Percentiles rank a stretch among this genome's conserved stretches.
phyloP scores from a whole-genome alignment of 2,797 vertebrate genomes.

The Cynopterus sphinx region DNA sequence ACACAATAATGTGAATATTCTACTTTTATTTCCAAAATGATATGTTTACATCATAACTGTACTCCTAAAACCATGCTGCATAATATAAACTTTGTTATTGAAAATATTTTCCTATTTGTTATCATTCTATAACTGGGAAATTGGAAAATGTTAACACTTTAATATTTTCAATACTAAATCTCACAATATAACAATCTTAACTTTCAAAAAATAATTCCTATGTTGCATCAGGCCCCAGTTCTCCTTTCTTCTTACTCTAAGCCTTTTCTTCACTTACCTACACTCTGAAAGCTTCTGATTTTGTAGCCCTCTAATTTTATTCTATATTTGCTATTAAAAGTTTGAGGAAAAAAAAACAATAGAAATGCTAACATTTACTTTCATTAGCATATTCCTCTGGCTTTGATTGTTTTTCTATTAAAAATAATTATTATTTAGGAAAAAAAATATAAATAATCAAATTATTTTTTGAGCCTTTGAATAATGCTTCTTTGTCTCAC shows the following conservation, averaged over 20 bases:
- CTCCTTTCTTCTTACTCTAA: neutral
- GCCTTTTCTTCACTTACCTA: neutral
- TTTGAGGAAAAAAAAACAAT: neutral
- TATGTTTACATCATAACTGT: neutral
- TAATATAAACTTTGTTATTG: neutral
- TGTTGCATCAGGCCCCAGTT: neutral
- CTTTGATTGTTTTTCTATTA: slow-evolving; percentile 26
- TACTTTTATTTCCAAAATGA: slow-evolving; percentile 44
- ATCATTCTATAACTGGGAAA: neutral
- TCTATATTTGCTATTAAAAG: slow-evolving; percentile 38
- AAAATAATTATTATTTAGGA: neutral
- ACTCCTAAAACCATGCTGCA: neutral
- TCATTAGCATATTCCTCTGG: neutral
- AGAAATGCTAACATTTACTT: neutral
- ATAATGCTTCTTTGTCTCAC: neutral
- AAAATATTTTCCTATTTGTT: neutral
- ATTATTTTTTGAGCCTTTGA: slow-evolving; percentile 29
- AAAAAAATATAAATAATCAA: neutral
- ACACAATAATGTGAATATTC: neutral
- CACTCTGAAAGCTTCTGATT: slow-evolving; percentile 2
- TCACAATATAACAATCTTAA: neutral
- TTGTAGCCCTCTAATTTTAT: neutral
- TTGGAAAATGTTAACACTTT: neutral
- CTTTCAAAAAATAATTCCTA: neutral
- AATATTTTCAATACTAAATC: neutral